Evolutionary conservation across 1,140 invertebrate species (phyloP).

Genomic region (Psix sp.): DNA sequence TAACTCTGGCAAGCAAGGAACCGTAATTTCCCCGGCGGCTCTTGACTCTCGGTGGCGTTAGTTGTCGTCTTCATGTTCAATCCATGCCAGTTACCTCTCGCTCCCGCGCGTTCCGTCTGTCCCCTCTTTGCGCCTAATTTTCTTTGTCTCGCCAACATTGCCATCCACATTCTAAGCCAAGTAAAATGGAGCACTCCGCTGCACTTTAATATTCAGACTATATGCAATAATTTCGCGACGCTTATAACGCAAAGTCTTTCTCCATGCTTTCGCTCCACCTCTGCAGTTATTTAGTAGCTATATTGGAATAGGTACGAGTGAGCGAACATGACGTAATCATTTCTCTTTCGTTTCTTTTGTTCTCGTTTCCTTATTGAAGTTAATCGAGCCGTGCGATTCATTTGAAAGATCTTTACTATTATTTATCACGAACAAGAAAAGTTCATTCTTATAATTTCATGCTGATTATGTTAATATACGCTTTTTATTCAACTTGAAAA

Average conservation of each 20-base stretch:
- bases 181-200: slow-evolving; percentile 67
- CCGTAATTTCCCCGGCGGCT: slow-evolving; percentile 76
- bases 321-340: slow-evolving; percentile 33
- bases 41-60: slow-evolving; percentile 74
- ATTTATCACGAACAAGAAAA: no score
- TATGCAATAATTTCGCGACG: slow-evolving; percentile 76
- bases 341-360: slow-evolving; percentile 30
- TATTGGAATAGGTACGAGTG: slow-evolving; percentile 26
- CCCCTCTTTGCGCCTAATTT: slow-evolving; percentile 27
- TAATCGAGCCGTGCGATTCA: no score
- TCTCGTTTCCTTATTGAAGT: slow-evolving; percentile 24
- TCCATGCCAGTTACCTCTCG: slow-evolving; percentile 43
- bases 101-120: slow-evolving; percentile 12
- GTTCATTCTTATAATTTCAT: no score
- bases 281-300: slow-evolving; percentile 49
- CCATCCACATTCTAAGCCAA: slow-evolving; percentile 51
- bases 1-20: slow-evolving; percentile 70
- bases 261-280: slow-evolving; percentile 55
- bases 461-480: no score
- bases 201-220: slow-evolving; percentile 77
- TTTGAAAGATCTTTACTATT: no score
- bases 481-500: no score
- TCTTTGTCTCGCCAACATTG: slow-evolving; percentile 43
- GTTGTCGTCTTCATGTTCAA: slow-evolving; percentile 54
- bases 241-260: slow-evolving; percentile 68